Evolutionary conservation across 2,797 vertebrate genomes (phyloP), one percentile per base, ranked within the genome.

Genomic region (Brachyrhaphis roseni): DNA sequence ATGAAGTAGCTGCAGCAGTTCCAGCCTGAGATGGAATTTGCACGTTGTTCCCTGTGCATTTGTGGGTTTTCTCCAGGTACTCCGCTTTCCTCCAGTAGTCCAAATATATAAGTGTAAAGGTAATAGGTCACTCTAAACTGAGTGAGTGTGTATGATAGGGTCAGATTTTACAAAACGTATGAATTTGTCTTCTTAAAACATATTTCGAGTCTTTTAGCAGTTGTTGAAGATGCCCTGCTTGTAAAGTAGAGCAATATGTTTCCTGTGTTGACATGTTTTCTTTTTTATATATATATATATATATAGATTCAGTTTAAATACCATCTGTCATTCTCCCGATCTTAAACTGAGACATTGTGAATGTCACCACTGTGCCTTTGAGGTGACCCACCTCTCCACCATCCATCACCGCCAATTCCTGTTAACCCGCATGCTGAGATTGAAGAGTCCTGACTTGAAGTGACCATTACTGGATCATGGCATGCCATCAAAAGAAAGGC

Each of bases 331-430:
- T 87, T 86, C 80, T 26, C 79, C 53, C 41, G 47, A 79, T 84
- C 86, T 91, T 81, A 84, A 89, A 84, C 78, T 84, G 86, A 71
- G 78, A 90, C 85, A 68, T 84, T 88, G 66, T 92, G 90, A 94
- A 94, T 93, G 93, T 94, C 91, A 90, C 84, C 59, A 72, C 76
- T 3, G 34, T 86, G 89, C 80, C 83, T 93, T 93, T 92, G 80
- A 91, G 86, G 83, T 91, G 87, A 93, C 91, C 93, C 83, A 59
- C 81, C 82, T 78, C 90, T 72, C 85, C 75, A 82, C 90, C 84
- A 93, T 95, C 94, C 88, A 93, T 96, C 95, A 95, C 79, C 85
- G 76, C 81, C 85, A 85, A 55, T 64, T 70, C 62, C 81, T 82
- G 78, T 88, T 84, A 83, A 86, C 47, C 47, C 80, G 51, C 74